phyloP scores from a whole-genome alignment of 30 jellyfish, hydroid and myxozoan species.

The Phacellophora camtschatica region DNA sequence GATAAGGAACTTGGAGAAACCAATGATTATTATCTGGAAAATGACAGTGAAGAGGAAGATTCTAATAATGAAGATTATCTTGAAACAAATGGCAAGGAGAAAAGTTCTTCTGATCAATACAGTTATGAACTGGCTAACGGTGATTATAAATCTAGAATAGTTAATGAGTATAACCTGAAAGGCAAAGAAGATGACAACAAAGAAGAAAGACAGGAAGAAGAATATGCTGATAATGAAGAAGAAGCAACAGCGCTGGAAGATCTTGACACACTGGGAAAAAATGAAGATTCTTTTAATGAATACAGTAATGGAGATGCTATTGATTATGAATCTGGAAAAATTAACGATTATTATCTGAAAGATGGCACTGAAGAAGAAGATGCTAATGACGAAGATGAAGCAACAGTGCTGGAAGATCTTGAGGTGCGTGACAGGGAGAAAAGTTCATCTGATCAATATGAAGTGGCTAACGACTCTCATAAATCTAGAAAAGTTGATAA shows the following conservation, averaged over 20 bases:
- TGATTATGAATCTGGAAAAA: neutral
- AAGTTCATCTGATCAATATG: neutral
- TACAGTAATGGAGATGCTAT: neutral
- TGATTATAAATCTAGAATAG: too few species aligned
- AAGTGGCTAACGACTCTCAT: neutral
- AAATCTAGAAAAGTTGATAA: neutral
- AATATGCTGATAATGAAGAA: neutral
- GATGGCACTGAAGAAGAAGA: neutral
- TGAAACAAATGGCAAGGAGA: neutral
- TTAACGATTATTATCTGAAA: neutral
- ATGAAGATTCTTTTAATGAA: neutral
- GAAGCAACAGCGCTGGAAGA: neutral
- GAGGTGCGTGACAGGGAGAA: too few species aligned
- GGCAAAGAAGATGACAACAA: neutral
- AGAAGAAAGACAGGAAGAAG: neutral
- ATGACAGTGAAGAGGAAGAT: neutral
- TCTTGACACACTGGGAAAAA: neutral
- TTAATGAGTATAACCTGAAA: neutral
- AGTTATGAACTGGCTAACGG: neutral
- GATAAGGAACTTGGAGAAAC: neutral
- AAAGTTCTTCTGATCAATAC: neutral
- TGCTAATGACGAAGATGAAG: too few species aligned
- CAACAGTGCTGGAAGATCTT: too few species aligned
- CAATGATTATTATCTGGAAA: neutral
- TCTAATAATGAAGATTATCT: constrained; percentile 1